Base-by-base conservation (phyloP, 2,113 vertebrate genomes). In the Salvelinus sp. region DNA sequence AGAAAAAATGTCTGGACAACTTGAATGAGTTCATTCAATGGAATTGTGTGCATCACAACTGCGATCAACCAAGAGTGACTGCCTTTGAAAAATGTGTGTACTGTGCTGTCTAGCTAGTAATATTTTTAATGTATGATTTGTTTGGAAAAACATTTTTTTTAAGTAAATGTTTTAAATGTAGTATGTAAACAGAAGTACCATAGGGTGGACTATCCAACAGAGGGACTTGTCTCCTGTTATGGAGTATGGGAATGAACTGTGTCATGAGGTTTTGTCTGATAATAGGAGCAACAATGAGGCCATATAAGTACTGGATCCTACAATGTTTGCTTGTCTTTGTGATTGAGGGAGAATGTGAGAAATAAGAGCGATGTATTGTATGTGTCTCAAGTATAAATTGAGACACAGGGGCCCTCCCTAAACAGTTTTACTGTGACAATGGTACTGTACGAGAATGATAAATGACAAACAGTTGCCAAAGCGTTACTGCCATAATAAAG, bases 401-500 rank as follows among this genome's bases (percentile, higher is more conserved):
- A 54, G 50, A 18, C 50, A 62, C 6, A n/a, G 54, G 6, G 54
- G 18, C 54, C 16, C 54, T 10, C 54, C 16, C 16, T 66, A 28
- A 66, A 66, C 25, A 2, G 33, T 47, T 64, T 27, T 66, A 74
- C 23, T 74, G 73, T 66, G 44, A 65, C 22, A 66, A 62, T 62
- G 18, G n/a, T 62, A 58, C 14, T 66, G 62, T 50, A 48, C n/a
- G 12, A 47, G 10, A 48, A 50, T 65, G 27, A 18, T 27, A 27
- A 0, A 28, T 50, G 30, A 48, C 9, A 30, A 64, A 38, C 33
- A n/a, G 38, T 48, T 74, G 62, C 63, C 73, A 74, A 66, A 74
- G 73, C 73, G 25, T 74, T 74, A 74, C 25, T 50, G 62, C 64
- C 65, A 74, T 30, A 74, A 74, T 74, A 66, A 74, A 74, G 73